phyloP scores from a whole-genome alignment of 1,140 invertebrate genomes.

The Eurosta solidaginis region DNA sequence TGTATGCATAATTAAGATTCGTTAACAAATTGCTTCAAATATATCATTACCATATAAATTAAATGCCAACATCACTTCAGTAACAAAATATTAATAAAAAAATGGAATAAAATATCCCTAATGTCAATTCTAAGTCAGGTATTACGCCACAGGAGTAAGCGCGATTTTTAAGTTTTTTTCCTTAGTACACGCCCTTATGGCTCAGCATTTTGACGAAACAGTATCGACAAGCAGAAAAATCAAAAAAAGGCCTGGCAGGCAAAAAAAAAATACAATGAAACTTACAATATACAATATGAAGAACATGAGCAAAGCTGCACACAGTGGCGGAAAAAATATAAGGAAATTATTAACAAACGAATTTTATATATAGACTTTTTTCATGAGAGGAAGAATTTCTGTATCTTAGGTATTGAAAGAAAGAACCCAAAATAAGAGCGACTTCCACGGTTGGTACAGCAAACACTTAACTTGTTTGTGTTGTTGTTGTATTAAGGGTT shows the following conservation, averaged over 20 bases:
- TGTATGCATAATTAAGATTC: neutral
- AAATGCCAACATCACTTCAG: neutral
- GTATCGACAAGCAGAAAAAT: neutral
- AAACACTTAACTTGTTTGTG: too few species aligned
- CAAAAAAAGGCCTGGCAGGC: neutral
- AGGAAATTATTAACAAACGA: neutral
- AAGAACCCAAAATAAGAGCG: too few species aligned
- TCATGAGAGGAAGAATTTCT: neutral
- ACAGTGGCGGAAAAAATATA: neutral
- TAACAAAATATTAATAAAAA: neutral
- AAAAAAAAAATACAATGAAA: conserved; percentile 1
- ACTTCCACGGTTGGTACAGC: too few species aligned
- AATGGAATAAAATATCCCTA: neutral
- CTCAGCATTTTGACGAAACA: neutral
- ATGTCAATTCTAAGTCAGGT: conserved; percentile 6
- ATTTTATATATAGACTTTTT: neutral
- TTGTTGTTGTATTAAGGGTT: too few species aligned
- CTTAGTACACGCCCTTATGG: conserved; percentile 8
- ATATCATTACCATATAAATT: too few species aligned
- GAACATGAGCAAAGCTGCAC: neutral
- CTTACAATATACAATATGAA: neutral
- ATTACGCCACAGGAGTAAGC: neutral
- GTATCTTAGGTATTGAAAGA: neutral
- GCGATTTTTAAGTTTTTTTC: too few species aligned
- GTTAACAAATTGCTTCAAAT: neutral